Conservation (phyloP, 2,113 vertebrate species). For the Indri indri region DNA sequence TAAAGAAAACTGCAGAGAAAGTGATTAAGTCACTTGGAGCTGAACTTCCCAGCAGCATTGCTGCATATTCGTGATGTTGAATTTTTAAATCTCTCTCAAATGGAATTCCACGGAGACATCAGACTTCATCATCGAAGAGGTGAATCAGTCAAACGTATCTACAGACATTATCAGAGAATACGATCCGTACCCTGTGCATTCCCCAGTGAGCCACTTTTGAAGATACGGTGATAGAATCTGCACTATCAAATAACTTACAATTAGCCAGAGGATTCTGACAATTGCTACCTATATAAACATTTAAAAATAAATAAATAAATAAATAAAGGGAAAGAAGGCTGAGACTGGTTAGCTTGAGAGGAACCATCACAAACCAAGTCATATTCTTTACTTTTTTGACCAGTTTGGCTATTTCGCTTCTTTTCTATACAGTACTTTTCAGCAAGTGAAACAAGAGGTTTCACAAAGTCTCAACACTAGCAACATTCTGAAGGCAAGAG, state of each 20-base stretch:
- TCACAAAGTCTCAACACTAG: background rate
- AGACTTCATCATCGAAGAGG: background rate
- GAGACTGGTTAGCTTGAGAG: background rate
- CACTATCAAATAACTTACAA: background rate
- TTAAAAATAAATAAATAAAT: background rate
- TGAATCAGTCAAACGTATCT: background rate
- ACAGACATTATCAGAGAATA: slow-evolving; percentile 7
- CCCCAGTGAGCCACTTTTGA: background rate
- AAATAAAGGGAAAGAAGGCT: background rate
- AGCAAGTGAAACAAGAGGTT: slow-evolving; percentile 13
- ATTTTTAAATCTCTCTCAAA: slow-evolving; percentile 33
- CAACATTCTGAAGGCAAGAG: background rate
- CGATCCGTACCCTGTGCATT: background rate
- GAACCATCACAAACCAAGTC: background rate
- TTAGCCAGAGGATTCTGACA: background rate
- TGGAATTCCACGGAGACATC: slow-evolving; percentile 10
- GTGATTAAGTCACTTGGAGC: background rate
- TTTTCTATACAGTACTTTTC: background rate
- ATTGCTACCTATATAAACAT: background rate
- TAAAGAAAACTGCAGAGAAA: slow-evolving; percentile 6
- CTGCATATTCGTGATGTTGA: slow-evolving; percentile 25
- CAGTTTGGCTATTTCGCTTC: background rate
- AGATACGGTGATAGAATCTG: background rate
- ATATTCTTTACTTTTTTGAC: background rate
- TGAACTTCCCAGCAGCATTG: background rate